phyloP scores from a whole-genome alignment of 2,113 vertebrate genomes.

The Chelonoidis abingdonii region DNA sequence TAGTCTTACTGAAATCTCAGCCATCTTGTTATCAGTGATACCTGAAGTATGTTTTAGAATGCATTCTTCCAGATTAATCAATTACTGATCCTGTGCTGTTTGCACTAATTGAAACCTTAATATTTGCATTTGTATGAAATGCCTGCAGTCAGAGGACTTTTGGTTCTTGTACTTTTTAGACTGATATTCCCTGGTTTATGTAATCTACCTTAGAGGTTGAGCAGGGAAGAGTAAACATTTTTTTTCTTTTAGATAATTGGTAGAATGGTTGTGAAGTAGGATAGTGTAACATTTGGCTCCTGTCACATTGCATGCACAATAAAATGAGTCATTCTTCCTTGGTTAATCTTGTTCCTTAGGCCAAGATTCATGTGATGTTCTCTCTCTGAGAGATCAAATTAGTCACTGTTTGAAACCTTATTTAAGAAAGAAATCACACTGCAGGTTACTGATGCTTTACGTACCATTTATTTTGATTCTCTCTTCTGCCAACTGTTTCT shows the following conservation, averaged over 20 bases:
- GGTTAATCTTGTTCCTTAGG: slow-evolving; percentile 49
- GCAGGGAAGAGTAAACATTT: slow-evolving; percentile 16
- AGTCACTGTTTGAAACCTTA: slow-evolving; percentile 60
- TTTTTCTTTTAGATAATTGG: slow-evolving; percentile 14
- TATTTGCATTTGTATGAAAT: background rate
- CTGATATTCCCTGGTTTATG: background rate
- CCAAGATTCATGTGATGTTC: slow-evolving; percentile 59
- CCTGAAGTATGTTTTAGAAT: background rate
- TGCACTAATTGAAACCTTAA: background rate
- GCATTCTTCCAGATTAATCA: background rate
- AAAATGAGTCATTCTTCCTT: slow-evolving; percentile 59
- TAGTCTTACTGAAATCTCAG: background rate
- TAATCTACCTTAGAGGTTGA: background rate
- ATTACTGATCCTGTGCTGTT: slow-evolving; percentile 23
- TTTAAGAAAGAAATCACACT: background rate
- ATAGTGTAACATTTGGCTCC: slow-evolving; percentile 57
- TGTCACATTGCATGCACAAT: slow-evolving; percentile 40
- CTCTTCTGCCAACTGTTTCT: background rate
- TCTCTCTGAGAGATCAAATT: slow-evolving; percentile 30
- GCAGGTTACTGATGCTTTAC: background rate
- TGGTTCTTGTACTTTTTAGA: background rate
- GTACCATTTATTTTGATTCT: background rate
- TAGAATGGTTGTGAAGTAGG: background rate
- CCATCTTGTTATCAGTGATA: background rate
- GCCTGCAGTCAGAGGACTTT: background rate